Percentiles rank a stretch among this genome's conserved stretches.
Evolutionary conservation across 2,113 vertebrate genomes (phyloP).

Genomic region (Oncorhynchus masou): DNA sequence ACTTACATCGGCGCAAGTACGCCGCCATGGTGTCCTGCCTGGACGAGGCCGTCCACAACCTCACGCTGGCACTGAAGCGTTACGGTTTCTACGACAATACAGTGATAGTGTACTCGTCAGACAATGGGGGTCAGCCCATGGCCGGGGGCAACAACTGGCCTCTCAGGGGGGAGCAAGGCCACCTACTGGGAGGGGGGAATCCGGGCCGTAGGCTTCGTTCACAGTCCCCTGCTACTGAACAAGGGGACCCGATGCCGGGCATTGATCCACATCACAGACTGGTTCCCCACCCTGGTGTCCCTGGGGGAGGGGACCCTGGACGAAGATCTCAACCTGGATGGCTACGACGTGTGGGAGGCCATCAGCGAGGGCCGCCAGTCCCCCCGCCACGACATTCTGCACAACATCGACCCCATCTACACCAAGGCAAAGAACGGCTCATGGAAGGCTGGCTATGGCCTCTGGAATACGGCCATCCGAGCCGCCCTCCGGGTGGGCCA

Average conservation of each 20-base stretch:
- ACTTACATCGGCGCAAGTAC: slow-evolving; percentile 86
- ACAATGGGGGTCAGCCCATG: slow-evolving; percentile 91
- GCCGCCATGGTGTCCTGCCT: slow-evolving; percentile 95
- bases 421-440: slow-evolving; percentile 91
- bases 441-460: slow-evolving; percentile 88
- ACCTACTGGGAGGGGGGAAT: slow-evolving; percentile 97
- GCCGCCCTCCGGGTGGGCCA: slow-evolving; percentile 90
- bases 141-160: slow-evolving; percentile 97
- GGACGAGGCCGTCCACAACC: slow-evolving; percentile 90
- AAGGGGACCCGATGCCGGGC: slow-evolving; percentile 86
- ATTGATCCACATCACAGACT: slow-evolving; percentile 95
- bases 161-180: slow-evolving; percentile 91
- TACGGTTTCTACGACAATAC: slow-evolving; percentile 92
- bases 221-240: slow-evolving; percentile 87
- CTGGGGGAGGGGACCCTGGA: slow-evolving; percentile 88
- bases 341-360: slow-evolving; percentile 95
- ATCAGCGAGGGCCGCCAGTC: slow-evolving; percentile 91
- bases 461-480: slow-evolving; percentile 95
- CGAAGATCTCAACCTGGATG: slow-evolving; percentile 86
- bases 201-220: slow-evolving; percentile 92
- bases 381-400: slow-evolving; percentile 90
- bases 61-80: slow-evolving; percentile 84
- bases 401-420: slow-evolving; percentile 96
- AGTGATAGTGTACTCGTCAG: slow-evolving; percentile 92
- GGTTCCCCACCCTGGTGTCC: slow-evolving; percentile 92